These are phyloP conservation scores for Gonioctena quinquepunctata DNA, from an alignment of 1,140 invertebrate species.

Conservation along the genomic window DNA sequence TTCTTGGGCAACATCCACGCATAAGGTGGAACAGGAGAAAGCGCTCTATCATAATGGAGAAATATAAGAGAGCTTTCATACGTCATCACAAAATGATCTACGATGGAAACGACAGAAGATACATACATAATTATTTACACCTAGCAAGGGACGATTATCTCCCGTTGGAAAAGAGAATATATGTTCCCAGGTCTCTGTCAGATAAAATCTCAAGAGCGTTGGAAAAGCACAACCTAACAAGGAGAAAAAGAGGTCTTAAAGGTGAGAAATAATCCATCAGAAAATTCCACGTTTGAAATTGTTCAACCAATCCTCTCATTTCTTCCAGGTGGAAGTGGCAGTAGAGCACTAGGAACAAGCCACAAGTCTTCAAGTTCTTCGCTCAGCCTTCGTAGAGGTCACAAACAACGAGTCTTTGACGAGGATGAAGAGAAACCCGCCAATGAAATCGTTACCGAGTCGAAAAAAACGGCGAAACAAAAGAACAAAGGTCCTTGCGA, in stretches of 20 bases:
- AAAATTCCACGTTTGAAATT: neutral
- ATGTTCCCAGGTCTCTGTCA: neutral
- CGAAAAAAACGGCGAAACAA: slow-evolving; percentile 45
- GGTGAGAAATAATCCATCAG: slow-evolving; percentile 8
- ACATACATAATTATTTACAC: slow-evolving; percentile 24
- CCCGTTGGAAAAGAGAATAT: neutral
- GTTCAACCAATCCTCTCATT: neutral
- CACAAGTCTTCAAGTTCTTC: slow-evolving; percentile 37
- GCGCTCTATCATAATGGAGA: slow-evolving; percentile 61
- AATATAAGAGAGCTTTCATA: slow-evolving; percentile 42
- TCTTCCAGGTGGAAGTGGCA: slow-evolving; percentile 25
- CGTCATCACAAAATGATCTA: slow-evolving; percentile 37
- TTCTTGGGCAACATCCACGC: slow-evolving; percentile 80
- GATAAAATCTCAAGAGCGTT: slow-evolving; percentile 11
- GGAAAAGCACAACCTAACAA: neutral
- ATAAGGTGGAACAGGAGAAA: slow-evolving; percentile 75
- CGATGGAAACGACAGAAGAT: slow-evolving; percentile 24
- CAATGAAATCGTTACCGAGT: slow-evolving; percentile 34
- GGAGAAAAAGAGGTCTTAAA: slow-evolving; percentile 45
- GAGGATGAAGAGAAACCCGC: slow-evolving; percentile 28
- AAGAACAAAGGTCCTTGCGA: slow-evolving; percentile 59
- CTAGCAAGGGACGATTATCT: neutral
- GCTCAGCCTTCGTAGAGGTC: slow-evolving; percentile 34
- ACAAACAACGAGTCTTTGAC: slow-evolving; percentile 41
- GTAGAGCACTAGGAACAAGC: slow-evolving; percentile 25